Base-by-base conservation (phyloP, 1,140 invertebrate species). In the Chionoecetes opilio region DNA sequence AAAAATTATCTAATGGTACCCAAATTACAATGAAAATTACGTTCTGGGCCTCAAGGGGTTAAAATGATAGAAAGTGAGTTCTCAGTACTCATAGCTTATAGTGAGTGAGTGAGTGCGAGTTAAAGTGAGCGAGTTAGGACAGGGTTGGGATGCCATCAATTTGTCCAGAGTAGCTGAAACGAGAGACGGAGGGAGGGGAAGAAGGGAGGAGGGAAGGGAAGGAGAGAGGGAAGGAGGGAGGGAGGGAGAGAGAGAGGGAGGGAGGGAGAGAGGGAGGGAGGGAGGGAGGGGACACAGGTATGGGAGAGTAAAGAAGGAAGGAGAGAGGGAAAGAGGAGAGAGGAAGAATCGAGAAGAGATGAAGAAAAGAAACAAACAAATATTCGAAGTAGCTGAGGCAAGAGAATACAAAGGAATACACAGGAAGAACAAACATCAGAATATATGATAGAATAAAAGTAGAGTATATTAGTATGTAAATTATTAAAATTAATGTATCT, bases 351-450 rank as follows among this genome's bases (percentile, higher is more conserved):
- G 46, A 53, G n/a, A 8, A 75, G 21, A 75, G 63, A 17, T 14
- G 46, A 17, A 2, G 46, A 9, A 53, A 53, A 53, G 21, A 53
- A 41, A 41, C 14, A 41, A 14, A 21, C 21, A 21, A 8, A 75
- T 85, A 26, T 85, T 26, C 29, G 82, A 85, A 2, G 29, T 26
- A 14, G 8, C 6, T 26, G 34, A 32, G 34, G 85, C 32, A 32
- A 87, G 85, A 87, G 85, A 87, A 86, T 11, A 86, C 14, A 86
- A 29, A 86, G 84, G 32, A 29, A 86, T 11, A 86, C 14, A 86
- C 14, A 86, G 84, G 21, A 26, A 86, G 84, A 86, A 34, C 6
- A 26, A 85, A 31, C 6, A 85, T 6, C 5, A 26, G 32, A 31
- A 85, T 31, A 26, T 8, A 85, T 5, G 32, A 29, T 8, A 26